Conservation (phyloP, 2,113 vertebrate genomes). For the Anser brachyrhynchus region DNA sequence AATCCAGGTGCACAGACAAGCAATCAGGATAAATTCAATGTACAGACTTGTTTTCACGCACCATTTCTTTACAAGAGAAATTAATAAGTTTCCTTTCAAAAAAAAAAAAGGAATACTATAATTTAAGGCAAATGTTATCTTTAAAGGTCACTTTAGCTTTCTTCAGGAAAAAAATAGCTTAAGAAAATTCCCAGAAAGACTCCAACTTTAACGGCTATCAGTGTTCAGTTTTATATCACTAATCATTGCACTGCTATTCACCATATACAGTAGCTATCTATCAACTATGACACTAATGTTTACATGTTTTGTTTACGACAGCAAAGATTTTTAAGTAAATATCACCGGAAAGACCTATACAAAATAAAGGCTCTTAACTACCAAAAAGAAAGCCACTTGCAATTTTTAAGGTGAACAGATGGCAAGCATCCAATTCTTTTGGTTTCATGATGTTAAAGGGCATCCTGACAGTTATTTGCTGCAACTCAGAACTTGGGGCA, state of each 20-base stretch:
- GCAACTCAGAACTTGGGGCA: background rate
- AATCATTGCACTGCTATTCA: constrained; percentile 45
- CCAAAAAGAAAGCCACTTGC: constrained; percentile 56
- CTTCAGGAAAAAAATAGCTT: constrained; percentile 34
- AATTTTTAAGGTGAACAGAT: background rate
- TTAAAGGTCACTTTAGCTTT: constrained; percentile 63
- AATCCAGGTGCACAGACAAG: background rate
- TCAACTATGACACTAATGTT: background rate
- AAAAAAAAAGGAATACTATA: background rate
- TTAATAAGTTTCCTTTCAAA: background rate
- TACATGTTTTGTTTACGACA: constrained; percentile 8
- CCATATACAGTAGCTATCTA: background rate
- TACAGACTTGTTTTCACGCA: background rate
- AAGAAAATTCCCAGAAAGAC: background rate
- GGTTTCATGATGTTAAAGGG: background rate
- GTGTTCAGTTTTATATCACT: background rate
- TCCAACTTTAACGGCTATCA: background rate
- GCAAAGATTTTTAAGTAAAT: constrained; percentile 25
- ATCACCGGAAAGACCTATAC: constrained; percentile 52
- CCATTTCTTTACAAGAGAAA: background rate
- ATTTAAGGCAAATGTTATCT: constrained; percentile 60
- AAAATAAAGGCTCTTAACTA: constrained; percentile 38
- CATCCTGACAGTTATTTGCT: background rate
- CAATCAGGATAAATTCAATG: background rate
- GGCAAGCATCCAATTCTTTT: background rate